phyloP scores from a whole-genome alignment of 1,140 invertebrate genomes.

The Neodiprion pinetum region DNA sequence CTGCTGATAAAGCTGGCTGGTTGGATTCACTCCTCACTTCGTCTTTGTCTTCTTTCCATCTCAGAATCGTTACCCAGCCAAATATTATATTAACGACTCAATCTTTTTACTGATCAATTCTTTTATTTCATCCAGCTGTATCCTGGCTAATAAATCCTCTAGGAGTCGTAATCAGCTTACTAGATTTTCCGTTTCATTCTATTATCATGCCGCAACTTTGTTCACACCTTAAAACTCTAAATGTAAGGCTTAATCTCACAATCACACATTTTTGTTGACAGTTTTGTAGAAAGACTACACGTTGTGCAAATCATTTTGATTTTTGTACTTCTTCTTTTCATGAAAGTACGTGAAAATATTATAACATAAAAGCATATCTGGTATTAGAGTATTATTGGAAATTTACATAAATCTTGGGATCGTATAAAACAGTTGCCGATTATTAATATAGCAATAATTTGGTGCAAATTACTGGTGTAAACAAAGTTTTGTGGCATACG shows the following conservation, averaged over 20 bases:
- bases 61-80: conserved; percentile 9
- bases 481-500: too few species aligned
- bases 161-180: neutral
- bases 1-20: conserved; percentile 15
- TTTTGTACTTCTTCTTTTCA: neutral
- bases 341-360: too few species aligned
- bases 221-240: neutral
- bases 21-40: conserved; percentile 11
- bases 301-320: neutral
- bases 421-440: too few species aligned
- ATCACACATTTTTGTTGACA: too few species aligned
- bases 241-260: neutral
- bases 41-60: conserved; percentile 12
- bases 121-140: conserved; percentile 6
- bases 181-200: neutral
- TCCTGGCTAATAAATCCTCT: conserved; percentile 6
- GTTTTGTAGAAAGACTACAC: too few species aligned
- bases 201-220: neutral
- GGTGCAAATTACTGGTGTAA: too few species aligned
- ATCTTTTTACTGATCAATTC: neutral
- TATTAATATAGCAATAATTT: too few species aligned
- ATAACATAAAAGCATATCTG: too few species aligned
- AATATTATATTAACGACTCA: conserved; percentile 10
- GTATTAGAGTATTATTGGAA: too few species aligned
- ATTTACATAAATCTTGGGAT: too few species aligned